A percentile compares a stretch with the other conserved stretches of the same genome.
Conservation (phyloP, 2,888 invertebrate genomes). For the Tryphoninae sp. region DNA sequence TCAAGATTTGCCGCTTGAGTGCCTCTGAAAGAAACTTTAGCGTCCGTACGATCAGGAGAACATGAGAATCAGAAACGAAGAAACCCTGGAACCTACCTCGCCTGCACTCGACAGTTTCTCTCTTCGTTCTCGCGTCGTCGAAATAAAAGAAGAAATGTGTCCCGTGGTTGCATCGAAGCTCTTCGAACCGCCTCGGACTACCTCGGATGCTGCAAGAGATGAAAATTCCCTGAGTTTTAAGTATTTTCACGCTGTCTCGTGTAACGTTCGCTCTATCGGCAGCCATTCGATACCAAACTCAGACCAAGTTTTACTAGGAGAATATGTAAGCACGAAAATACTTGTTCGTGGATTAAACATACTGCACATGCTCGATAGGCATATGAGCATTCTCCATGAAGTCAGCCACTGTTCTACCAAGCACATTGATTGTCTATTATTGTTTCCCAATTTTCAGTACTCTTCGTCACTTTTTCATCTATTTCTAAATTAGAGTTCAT, state of each 20-base stretch:
- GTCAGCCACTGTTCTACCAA: too few relatives aligned
- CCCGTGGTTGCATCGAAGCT: neutral
- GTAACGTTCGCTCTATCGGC: constrained; percentile 56
- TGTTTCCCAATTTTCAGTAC: too few relatives aligned
- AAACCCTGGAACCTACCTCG: constrained; percentile 12
- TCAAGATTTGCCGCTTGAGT: constrained; percentile 78
- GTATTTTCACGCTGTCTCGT: constrained; percentile 2
- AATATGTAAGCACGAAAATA: constrained; percentile 65
- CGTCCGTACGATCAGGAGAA: constrained; percentile 74
- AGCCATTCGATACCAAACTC: constrained; percentile 77
- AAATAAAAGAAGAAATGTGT: neutral
- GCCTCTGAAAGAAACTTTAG: constrained; percentile 79
- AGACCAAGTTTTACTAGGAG: constrained; percentile 72
- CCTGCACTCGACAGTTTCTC: neutral
- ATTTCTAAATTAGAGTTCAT: neutral
- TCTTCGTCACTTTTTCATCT: neutral
- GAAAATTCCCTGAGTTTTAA: neutral
- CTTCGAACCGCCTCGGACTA: neutral
- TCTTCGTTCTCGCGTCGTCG: neutral
- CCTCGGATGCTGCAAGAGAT: neutral
- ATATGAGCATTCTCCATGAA: neutral
- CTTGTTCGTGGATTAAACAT: neutral
- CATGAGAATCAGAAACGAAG: constrained; percentile 64
- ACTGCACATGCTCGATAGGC: neutral
- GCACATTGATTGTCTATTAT: too few relatives aligned